A percentile compares a stretch with the other conserved stretches of the same genome.
Conservation (phyloP, 2,888 invertebrate species). For the Lycophotia porphyrea region DNA sequence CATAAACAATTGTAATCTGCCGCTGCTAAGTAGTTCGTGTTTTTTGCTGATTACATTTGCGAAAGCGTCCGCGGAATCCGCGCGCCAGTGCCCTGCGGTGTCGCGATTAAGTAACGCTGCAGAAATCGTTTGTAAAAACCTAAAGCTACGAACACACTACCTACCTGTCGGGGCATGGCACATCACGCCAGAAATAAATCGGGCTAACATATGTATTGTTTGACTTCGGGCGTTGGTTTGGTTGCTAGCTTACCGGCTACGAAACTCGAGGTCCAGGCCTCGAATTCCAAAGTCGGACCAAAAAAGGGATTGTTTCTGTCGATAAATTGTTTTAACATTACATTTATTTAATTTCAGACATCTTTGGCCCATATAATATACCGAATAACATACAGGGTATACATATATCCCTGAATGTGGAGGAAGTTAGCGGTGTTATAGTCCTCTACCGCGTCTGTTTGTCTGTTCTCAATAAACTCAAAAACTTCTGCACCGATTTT, state of each 20-base stretch:
- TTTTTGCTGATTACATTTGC: conserved; percentile 51
- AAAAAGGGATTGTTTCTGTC: not conserved
- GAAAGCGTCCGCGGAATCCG: conserved; percentile 56
- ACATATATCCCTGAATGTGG: not conserved
- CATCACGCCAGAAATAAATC: not conserved
- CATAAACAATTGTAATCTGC: conserved; percentile 19
- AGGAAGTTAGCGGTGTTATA: not conserved
- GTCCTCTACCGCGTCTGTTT: too few species aligned
- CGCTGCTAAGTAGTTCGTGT: conserved; percentile 23
- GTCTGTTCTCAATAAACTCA: too few species aligned
- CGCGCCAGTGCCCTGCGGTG: conserved; percentile 55
- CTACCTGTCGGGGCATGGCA: not conserved
- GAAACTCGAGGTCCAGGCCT: not conserved
- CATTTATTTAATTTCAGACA: too few species aligned
- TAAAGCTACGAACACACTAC: conserved; percentile 17
- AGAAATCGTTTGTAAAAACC: conserved; percentile 36
- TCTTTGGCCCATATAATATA: not conserved
- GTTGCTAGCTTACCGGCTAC: not conserved
- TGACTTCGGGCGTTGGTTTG: not conserved
- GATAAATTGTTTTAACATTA: not conserved
- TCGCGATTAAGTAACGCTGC: conserved; percentile 63
- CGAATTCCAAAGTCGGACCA: not conserved
- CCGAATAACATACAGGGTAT: not conserved
- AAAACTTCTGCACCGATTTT: too few species aligned
- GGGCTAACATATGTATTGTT: not conserved